Conservation (phyloP, 2,797 vertebrate species). For the Chrosomus eos region DNA sequence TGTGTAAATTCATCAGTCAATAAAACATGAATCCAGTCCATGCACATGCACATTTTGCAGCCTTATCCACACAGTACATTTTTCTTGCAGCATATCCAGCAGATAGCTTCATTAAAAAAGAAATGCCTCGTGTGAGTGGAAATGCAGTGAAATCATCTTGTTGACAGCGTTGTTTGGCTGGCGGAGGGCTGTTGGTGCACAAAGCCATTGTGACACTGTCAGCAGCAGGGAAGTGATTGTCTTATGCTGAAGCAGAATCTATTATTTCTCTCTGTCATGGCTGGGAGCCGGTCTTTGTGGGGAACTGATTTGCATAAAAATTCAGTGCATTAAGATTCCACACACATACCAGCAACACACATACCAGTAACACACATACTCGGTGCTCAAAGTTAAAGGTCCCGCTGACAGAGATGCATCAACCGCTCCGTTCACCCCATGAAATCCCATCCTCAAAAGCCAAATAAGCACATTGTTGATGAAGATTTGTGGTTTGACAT, state of each 20-base stretch:
- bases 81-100: not conserved
- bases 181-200: conserved; percentile 64
- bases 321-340: conserved; percentile 76
- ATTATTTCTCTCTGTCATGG: conserved; percentile 70
- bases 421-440: not conserved
- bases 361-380: conserved; percentile 65
- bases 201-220: conserved; percentile 68
- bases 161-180: conserved; percentile 69
- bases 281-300: conserved; percentile 69
- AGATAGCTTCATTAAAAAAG: conserved; percentile 1
- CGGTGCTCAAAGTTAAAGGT: conserved; percentile 74
- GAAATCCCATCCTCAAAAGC: conserved; percentile 32
- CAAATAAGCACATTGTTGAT: conserved; percentile 49
- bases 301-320: conserved; percentile 72
- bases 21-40: conserved; percentile 10
- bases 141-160: conserved; percentile 42
- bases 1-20: conserved; percentile 15
- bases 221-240: conserved; percentile 62
- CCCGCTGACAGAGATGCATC: conserved; percentile 57
- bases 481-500: conserved; percentile 46
- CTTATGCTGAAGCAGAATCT: conserved; percentile 57
- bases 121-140: conserved; percentile 3
- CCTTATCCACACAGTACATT: not conserved
- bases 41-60: not conserved
- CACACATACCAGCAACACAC: conserved; percentile 66